Evolutionary conservation across 2,113 vertebrate genomes (phyloP).

Genomic region (Heterotilapia buettikoferi): DNA sequence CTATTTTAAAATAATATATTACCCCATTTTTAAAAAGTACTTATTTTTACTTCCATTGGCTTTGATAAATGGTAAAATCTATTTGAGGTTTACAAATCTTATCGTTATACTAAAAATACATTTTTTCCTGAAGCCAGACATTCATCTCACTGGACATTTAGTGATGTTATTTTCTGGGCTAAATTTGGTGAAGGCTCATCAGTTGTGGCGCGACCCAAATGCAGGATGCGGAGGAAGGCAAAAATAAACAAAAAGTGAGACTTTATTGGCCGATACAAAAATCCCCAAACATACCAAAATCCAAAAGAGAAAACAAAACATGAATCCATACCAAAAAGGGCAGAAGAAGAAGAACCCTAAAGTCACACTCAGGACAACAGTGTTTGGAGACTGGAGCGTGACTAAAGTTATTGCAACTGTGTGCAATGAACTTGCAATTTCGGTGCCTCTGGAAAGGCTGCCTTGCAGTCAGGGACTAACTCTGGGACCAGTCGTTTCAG

Average conservation of each 20-base stretch:
- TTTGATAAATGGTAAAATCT: not conserved
- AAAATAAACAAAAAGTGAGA: not conserved
- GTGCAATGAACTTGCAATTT: not conserved
- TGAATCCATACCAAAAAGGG: not conserved
- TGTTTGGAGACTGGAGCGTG: rapidly evolving
- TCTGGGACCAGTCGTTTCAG: not conserved
- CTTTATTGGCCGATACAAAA: rapidly evolving
- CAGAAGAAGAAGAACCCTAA: not conserved
- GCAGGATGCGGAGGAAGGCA: rapidly evolving
- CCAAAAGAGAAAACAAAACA: not conserved
- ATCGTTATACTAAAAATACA: rapidly evolving
- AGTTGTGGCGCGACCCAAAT: not conserved
- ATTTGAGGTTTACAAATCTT: not conserved
- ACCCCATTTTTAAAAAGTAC: not conserved
- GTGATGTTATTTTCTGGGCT: not conserved
- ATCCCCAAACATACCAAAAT: not conserved
- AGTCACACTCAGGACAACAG: not conserved
- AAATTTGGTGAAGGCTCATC: not conserved
- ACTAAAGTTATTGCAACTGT: not conserved
- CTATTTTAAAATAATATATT: not conserved
- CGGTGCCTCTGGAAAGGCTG: not conserved
- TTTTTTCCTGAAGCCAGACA: not conserved
- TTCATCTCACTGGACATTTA: not conserved
- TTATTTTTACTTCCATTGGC: not conserved
- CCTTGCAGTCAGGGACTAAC: not conserved